A percentile compares a stretch with the other conserved stretches of the same genome.
Conservation (phyloP, 2,797 vertebrate genomes). For the Crocodylus rhombifer region DNA sequence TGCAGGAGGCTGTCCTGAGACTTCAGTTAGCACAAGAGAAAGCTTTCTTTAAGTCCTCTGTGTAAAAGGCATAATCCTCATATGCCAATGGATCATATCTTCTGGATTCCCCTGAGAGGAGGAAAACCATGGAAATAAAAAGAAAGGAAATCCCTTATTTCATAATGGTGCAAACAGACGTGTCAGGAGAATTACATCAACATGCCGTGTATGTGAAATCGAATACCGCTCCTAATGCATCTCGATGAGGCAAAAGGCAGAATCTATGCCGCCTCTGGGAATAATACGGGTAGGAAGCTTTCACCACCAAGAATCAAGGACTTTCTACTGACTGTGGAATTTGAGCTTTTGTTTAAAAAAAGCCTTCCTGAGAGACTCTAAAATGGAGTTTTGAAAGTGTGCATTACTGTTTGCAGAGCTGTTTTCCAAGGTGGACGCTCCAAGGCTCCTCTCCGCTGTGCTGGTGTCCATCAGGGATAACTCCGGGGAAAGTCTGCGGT, state of each 20-base stretch:
- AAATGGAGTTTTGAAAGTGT: slow-evolving; percentile 43
- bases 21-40: slow-evolving; percentile 36
- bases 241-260: slow-evolving; percentile 72
- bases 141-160: slow-evolving; percentile 76
- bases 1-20: neutral
- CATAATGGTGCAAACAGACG: slow-evolving; percentile 78
- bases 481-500: neutral
- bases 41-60: slow-evolving; percentile 62
- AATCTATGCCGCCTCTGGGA: slow-evolving; percentile 74
- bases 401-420: slow-evolving; percentile 25
- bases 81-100: slow-evolving; percentile 67
- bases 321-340: slow-evolving; percentile 73
- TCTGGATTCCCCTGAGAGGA: slow-evolving; percentile 49
- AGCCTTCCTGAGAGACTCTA: slow-evolving; percentile 64
- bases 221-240: slow-evolving; percentile 72
- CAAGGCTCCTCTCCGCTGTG: neutral
- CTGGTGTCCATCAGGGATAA: neutral
- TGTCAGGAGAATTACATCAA: slow-evolving; percentile 75
- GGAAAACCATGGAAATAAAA: slow-evolving; percentile 63
- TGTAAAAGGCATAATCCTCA: slow-evolving; percentile 63
- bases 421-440: slow-evolving; percentile 30
- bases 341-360: slow-evolving; percentile 73
- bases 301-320: slow-evolving; percentile 68
- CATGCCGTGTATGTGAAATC: slow-evolving; percentile 71
- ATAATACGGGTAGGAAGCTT: slow-evolving; percentile 72